Conservation (phyloP, 2,797 vertebrate species). For the Harpia harpyja region DNA sequence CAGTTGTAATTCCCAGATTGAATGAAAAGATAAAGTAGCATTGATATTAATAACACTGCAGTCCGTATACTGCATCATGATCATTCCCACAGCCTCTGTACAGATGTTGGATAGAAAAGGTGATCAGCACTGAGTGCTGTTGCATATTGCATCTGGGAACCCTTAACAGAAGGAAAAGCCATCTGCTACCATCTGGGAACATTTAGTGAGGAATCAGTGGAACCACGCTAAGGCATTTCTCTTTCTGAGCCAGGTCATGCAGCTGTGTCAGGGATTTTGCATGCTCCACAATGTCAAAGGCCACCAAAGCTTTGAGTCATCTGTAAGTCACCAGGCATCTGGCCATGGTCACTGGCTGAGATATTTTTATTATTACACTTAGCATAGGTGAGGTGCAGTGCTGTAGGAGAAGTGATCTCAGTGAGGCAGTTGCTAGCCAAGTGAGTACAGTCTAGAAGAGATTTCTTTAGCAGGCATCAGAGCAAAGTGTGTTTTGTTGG, state of each 20-base stretch:
- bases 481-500: constrained; percentile 9
- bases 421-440: neutral
- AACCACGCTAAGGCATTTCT: neutral
- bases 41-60: neutral
- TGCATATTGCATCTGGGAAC: constrained; percentile 2
- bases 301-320: neutral
- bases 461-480: constrained; percentile 1
- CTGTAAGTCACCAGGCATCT: neutral
- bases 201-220: neutral
- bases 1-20: neutral
- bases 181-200: constrained; percentile 15
- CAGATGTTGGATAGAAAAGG: neutral
- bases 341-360: neutral
- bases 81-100: neutral
- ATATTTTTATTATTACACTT: neutral
- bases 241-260: neutral
- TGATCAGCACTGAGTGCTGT: neutral
- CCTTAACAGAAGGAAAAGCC: neutral
- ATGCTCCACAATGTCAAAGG: neutral
- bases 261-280: neutral
- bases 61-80: neutral
- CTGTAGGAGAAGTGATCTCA: neutral
- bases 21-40: neutral
- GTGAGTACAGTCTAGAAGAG: neutral
- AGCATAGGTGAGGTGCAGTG: neutral